phyloP scores from a whole-genome alignment of 2,888 invertebrate species.

The Coleophora deauratella region DNA sequence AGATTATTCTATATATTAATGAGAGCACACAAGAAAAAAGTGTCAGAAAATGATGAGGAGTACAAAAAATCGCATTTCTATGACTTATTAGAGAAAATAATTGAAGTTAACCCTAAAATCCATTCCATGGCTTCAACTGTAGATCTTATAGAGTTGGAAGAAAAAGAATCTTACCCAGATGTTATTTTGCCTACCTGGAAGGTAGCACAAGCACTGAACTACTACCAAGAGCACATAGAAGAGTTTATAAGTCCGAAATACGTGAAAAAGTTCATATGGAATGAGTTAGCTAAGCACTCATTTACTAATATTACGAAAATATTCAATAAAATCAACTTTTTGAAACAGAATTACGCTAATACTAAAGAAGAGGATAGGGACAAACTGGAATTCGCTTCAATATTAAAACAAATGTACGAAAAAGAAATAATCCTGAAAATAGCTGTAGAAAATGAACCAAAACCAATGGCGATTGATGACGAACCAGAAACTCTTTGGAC shows the following conservation, averaged over 20 bases:
- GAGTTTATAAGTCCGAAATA: constrained; percentile 54
- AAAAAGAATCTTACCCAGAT: constrained; percentile 27
- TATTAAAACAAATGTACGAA: constrained; percentile 37
- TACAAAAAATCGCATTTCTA: constrained; percentile 23
- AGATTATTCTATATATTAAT: constrained; percentile 49
- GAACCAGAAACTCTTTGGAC: constrained; percentile 35
- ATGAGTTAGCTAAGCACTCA: constrained; percentile 41
- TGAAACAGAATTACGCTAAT: constrained; percentile 40
- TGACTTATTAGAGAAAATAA: constrained; percentile 38
- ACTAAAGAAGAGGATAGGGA: constrained; percentile 25
- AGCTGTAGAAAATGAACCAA: constrained; percentile 27
- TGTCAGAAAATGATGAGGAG: constrained; percentile 20
- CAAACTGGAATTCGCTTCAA: constrained; percentile 24
- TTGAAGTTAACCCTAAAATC: constrained; percentile 37
- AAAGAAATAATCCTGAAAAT: constrained; percentile 38
- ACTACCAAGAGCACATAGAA: constrained; percentile 51
- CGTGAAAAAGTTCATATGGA: constrained; percentile 56
- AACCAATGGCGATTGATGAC: constrained; percentile 23
- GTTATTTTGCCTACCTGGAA: constrained; percentile 36
- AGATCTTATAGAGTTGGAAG: background rate
- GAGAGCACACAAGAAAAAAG: constrained; percentile 29
- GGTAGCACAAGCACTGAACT: constrained; percentile 40
- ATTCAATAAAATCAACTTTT: constrained; percentile 52
- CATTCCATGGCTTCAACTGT: background rate
- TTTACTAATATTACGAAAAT: constrained; percentile 41